phyloP scores from a whole-genome alignment of 2,797 vertebrate genomes.

The Hirundo rustica region DNA sequence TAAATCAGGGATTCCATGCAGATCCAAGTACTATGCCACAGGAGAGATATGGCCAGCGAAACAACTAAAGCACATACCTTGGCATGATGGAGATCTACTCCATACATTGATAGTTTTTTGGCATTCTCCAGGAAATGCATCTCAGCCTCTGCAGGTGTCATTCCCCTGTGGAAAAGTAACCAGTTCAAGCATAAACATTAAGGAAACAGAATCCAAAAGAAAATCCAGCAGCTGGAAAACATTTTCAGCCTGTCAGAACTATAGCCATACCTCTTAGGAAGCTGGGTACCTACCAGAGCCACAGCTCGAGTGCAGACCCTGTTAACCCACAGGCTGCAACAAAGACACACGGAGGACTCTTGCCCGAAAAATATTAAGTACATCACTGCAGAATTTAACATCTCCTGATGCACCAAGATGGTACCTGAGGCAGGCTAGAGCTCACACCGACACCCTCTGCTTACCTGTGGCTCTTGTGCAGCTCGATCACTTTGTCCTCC shows the following conservation, averaged over 20 bases:
- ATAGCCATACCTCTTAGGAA: not conserved
- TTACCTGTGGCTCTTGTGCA: conserved; percentile 96
- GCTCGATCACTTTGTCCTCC: conserved; percentile 93
- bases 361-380: rapidly evolving
- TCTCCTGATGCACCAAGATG: not conserved
- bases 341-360: not conserved
- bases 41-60: not conserved
- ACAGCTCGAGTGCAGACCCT: not conserved
- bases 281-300: not conserved
- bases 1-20: not conserved
- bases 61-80: conserved; percentile 80
- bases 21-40: not conserved
- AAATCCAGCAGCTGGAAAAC: not conserved
- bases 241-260: not conserved
- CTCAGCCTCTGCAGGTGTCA: conserved; percentile 98
- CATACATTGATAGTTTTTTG: conserved; percentile 98
- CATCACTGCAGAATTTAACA: not conserved
- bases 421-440: not conserved
- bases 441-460: not conserved
- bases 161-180: conserved; percentile 81
- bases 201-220: not conserved
- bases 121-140: conserved; percentile 98
- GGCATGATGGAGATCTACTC: conserved; percentile 97
- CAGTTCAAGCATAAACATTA: not conserved
- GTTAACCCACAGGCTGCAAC: not conserved